A percentile compares a stretch with the other conserved stretches of the same genome.
These are phyloP conservation scores for Imbricaverruca yamaguchii DNA, from an alignment of 2,888 invertebrate species.

Conservation along the genomic window DNA sequence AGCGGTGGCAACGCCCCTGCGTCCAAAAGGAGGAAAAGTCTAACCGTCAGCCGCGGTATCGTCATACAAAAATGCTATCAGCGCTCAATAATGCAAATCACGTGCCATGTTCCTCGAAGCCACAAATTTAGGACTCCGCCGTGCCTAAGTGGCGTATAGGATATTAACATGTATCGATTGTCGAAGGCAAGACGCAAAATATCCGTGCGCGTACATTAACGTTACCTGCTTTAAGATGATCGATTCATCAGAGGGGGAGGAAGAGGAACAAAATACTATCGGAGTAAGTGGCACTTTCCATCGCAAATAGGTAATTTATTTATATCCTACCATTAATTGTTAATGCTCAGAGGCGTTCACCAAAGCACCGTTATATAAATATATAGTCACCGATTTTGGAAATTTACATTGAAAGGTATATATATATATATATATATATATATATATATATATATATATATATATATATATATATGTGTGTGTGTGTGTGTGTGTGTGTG, in stretches of 20 bases:
- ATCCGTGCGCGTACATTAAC: neutral
- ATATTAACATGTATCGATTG: neutral
- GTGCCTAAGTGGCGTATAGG: too few relatives aligned
- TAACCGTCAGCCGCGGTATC: too few relatives aligned
- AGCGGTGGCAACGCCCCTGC: too few relatives aligned
- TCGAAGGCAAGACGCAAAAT: too few relatives aligned
- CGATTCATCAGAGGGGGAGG: conserved; percentile 10
- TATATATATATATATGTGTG: neutral
- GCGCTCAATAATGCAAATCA: neutral
- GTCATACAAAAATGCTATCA: neutral
- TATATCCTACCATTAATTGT: neutral
- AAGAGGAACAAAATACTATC: conserved; percentile 9
- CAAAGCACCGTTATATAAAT: neutral
- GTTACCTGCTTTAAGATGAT: neutral
- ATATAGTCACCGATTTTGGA: neutral
- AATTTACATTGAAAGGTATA: neutral
- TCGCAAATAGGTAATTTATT: neutral
- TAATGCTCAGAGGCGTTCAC: neutral
- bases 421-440: neutral
- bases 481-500: too few relatives aligned
- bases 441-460: neutral
- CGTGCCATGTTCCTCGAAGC: neutral
- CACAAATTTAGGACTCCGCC: too few relatives aligned
- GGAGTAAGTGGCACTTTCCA: neutral
- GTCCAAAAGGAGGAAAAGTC: too few relatives aligned